A percentile compares a stretch with the other conserved stretches of the same genome.
Evolutionary conservation across 1,140 invertebrate genomes (phyloP).

Genomic region (Drosophila lini): DNA sequence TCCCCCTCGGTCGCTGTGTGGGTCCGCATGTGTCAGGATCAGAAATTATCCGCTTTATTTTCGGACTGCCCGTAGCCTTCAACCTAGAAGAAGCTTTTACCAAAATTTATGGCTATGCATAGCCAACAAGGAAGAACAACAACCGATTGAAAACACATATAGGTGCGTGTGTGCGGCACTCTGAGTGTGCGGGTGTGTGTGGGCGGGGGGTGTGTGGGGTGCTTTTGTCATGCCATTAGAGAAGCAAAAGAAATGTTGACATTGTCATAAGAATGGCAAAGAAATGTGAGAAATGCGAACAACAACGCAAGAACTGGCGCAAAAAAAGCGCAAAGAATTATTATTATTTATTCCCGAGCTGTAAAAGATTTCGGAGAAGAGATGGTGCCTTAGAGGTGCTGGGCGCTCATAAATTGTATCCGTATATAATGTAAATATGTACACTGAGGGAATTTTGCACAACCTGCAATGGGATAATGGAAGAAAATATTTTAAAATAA

Average conservation of each 20-base stretch:
- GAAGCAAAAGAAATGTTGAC: constrained; percentile 65
- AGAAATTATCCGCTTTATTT: constrained; percentile 64
- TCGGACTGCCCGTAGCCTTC: constrained; percentile 38
- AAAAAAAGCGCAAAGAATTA: constrained; percentile 58
- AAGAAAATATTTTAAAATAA: not conserved
- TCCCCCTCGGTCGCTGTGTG: not conserved
- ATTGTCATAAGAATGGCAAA: constrained; percentile 60
- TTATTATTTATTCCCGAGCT: constrained; percentile 67
- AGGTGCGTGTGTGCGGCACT: constrained; percentile 38
- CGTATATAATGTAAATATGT: constrained; percentile 19
- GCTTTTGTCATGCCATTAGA: constrained; percentile 54
- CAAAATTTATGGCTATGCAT: constrained; percentile 60
- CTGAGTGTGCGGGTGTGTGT: constrained; percentile 4
- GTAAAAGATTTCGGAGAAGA: constrained; percentile 65
- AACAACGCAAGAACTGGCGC: constrained; percentile 37
- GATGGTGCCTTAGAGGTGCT: constrained; percentile 33
- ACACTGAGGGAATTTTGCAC: not conserved
- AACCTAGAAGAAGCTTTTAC: constrained; percentile 35
- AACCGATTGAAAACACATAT: constrained; percentile 73
- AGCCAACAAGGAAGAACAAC: constrained; percentile 32
- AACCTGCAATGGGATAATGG: not conserved
- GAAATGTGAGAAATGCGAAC: constrained; percentile 60
- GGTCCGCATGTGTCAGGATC: constrained; percentile 46
- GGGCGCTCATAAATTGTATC: constrained; percentile 65
- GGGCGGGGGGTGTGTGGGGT: constrained; percentile 19